Evolutionary conservation across 2,888 invertebrate species (phyloP), one percentile per base, ranked within the genome.

Genomic region (Erebia ligea): DNA sequence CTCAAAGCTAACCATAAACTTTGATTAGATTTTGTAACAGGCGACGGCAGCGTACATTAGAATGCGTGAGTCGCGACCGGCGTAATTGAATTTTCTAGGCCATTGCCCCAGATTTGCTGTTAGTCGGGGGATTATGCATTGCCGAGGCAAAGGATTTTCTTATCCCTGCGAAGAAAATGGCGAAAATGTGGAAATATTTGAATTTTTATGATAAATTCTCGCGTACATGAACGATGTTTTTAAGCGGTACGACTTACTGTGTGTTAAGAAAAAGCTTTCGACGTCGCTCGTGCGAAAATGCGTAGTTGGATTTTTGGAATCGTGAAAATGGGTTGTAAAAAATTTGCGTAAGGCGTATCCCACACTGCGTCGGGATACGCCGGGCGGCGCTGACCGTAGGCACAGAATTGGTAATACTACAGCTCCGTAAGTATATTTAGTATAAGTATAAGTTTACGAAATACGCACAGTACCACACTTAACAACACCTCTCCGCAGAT

Each of bases 71-170:
- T 90, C 86, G 88, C 85, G 83, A 82, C 83, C 82, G 75, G 76
- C 82, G 86, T 90, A 92, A 92, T 92, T 92, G 91, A 91, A 91
- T 92, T 92, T 91, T 91, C 91, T 90, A 89, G 88, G 87, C 89
- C 91, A 91, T 90, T 86, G 87, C 89, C 76, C 79, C 81, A 81
- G 85, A 85, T 86, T 84, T 83, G 79, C 79, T 79, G 81, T 75
- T 75, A 71, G 73, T 73, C 71, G 67, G 34, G 67, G 83, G 81
- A 84, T 85, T 85, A 84, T 84, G 82, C 82, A 82, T 82, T 79
- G 77, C 80, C 72, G 67, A 71, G 45, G 74, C 76, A 72, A 72
- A 67, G 75, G 76, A 77, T 79, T 78, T 76, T 74, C 76, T 78
- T 76, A 76, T 42, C 54, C 66, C 21, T n/a, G 66, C 54, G 21